Evolutionary conservation across 2,797 vertebrate species (phyloP), one percentile per base, ranked within the genome.

Genomic region (Phoeniculus purpureus): DNA sequence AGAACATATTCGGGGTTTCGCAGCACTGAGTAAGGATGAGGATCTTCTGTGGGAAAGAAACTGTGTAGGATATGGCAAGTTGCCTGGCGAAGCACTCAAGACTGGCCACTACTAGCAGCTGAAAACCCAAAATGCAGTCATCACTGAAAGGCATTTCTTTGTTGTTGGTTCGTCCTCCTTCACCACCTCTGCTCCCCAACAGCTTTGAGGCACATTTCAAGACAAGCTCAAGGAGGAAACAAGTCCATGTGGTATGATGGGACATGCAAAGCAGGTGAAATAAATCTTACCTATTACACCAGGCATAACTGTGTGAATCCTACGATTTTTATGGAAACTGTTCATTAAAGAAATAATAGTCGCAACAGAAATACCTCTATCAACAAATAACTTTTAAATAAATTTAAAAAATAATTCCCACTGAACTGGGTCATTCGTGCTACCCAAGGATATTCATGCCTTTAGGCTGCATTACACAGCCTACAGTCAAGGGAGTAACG

Each of bases 111-210:
- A 9, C 7, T 32, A 60, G 71, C 54, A 65, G 60, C 45, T 60
- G 67, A 67, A 74, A 81, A 2, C 0, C 9, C 27, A 48, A 71
- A 48, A 10, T 0, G 2, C 1, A 18, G 32, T 18, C 54, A 29
- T 25, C 14, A 15, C 4, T 45, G n/a, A 16, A 26, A 5, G 2
- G 5, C 10, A 7, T 48, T 37, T 48, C 47, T 9, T 50, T 66
- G 12, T 14, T 61, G 25, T 15, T 78, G 85, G 7, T 59, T 40
- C 32, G 16, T 29, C 6, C 43, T 9, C 21, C 27, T 62, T 55
- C 27, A 13, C 0, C 47, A 11, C 9, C 7, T 4, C 6, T 20
- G 31, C 9, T 31, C 14, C n/a, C 47, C 12, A 6, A 4, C 21
- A 32, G 12, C 2, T 29, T 4, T 43, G 61, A 64, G 86, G 31